phyloP scores from a whole-genome alignment of 2,797 vertebrate species.

The Karalla daura region DNA sequence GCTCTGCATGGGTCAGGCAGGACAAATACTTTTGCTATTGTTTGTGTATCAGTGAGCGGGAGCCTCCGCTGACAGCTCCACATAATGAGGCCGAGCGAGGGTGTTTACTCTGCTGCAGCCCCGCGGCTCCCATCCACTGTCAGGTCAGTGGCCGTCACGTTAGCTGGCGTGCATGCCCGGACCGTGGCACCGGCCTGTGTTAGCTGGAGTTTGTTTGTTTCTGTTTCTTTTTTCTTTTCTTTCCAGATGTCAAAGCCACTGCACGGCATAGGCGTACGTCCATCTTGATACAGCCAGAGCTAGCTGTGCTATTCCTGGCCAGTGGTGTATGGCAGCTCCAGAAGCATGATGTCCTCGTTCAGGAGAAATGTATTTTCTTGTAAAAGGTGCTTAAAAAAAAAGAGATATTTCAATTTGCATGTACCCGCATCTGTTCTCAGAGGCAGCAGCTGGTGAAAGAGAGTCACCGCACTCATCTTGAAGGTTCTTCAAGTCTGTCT shows the following conservation, averaged over 20 bases:
- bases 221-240: constrained; percentile 9
- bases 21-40: constrained; percentile 24
- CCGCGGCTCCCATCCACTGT: constrained; percentile 60
- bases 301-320: no score
- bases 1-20: constrained; percentile 17
- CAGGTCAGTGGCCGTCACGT: constrained; percentile 71
- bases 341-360: no score
- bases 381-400: no score
- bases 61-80: constrained; percentile 61
- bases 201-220: constrained; percentile 22
- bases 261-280: neutral
- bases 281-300: no score
- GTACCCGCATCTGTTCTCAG: no score
- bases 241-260: constrained; percentile 55
- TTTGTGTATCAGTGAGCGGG: constrained; percentile 39
- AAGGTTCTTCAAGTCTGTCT: no score
- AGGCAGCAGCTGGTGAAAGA: no score
- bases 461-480: no score
- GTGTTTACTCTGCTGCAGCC: constrained; percentile 60
- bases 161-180: constrained; percentile 42
- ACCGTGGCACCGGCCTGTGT: constrained; percentile 32
- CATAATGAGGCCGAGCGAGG: constrained; percentile 64
- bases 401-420: no score
- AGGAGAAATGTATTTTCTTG: no score
- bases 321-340: no score